These are phyloP conservation scores for Tetrax tetrax DNA, from an alignment of 2,113 vertebrate genomes.

Conservation along the genomic window DNA sequence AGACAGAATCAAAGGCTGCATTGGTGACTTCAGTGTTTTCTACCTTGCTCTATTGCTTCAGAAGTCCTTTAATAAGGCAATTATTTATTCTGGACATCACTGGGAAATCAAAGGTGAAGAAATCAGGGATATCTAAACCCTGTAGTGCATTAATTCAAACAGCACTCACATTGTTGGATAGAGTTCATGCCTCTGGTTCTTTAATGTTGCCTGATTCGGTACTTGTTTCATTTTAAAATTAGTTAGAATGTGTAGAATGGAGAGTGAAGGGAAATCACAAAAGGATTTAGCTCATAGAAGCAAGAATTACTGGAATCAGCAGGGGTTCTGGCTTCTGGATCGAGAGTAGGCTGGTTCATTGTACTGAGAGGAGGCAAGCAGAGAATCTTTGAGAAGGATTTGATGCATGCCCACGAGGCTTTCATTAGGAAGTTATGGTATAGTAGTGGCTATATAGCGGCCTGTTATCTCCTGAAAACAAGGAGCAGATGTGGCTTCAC, in stretches of 20 bases:
- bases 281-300: constrained; percentile 63
- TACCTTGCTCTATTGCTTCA: constrained; percentile 72
- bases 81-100: constrained; percentile 78
- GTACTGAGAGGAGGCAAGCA: neutral
- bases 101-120: constrained; percentile 76
- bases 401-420: neutral
- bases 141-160: constrained; percentile 59
- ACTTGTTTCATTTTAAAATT: constrained; percentile 48
- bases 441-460: neutral
- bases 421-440: neutral
- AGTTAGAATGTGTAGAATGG: neutral
- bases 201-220: constrained; percentile 25
- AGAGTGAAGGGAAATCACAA: constrained; percentile 62
- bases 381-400: neutral
- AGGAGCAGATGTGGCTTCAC: neutral
- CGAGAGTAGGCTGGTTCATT: neutral
- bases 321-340: constrained; percentile 12
- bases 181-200: constrained; percentile 34
- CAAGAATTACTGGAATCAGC: constrained; percentile 62
- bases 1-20: constrained; percentile 75
- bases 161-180: constrained; percentile 19
- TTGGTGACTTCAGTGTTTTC: constrained; percentile 69
- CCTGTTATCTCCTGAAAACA: neutral
- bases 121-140: constrained; percentile 67
- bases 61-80: constrained; percentile 77